Evolutionary conservation across 2,888 invertebrate species (phyloP).

Genomic region (Erebia epiphron): DNA sequence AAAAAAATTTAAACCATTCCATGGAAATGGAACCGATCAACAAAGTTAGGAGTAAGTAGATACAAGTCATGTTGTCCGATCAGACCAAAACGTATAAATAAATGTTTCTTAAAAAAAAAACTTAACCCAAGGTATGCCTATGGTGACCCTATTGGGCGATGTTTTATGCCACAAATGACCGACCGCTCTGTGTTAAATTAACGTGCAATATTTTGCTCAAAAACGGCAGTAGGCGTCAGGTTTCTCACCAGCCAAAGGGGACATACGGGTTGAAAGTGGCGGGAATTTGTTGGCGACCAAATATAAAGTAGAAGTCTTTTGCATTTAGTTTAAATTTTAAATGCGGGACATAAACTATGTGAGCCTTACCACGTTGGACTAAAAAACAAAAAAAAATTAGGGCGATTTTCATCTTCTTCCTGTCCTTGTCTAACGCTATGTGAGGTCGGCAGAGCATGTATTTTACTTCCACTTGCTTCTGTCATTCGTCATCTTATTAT

Average conservation of each 20-base stretch:
- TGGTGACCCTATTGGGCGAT: constrained; percentile 36
- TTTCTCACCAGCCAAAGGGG: constrained; percentile 59
- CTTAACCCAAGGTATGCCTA: constrained; percentile 9
- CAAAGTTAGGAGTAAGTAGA: too few relatives aligned
- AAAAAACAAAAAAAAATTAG: too few relatives aligned
- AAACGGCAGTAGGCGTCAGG: constrained; percentile 77
- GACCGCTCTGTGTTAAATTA: constrained; percentile 73
- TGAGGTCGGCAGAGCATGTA: too few relatives aligned
- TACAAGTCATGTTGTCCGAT: background rate
- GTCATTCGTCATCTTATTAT: too few relatives aligned
- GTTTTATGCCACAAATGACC: constrained; percentile 69
- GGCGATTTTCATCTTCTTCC: too few relatives aligned
- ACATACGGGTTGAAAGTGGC: constrained; percentile 51
- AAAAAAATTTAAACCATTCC: too few relatives aligned
- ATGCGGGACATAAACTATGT: background rate
- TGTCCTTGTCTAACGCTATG: too few relatives aligned
- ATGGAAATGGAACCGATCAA: too few relatives aligned
- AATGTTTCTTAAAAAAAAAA: background rate
- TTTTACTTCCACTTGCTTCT: too few relatives aligned
- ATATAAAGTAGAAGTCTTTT: background rate
- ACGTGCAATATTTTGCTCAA: constrained; percentile 81
- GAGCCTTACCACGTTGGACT: too few relatives aligned
- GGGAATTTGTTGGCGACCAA: background rate
- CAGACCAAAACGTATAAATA: too few relatives aligned
- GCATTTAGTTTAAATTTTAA: background rate